Conservation (phyloP, 2,888 invertebrate genomes). For the Leucoptera coffeella region DNA sequence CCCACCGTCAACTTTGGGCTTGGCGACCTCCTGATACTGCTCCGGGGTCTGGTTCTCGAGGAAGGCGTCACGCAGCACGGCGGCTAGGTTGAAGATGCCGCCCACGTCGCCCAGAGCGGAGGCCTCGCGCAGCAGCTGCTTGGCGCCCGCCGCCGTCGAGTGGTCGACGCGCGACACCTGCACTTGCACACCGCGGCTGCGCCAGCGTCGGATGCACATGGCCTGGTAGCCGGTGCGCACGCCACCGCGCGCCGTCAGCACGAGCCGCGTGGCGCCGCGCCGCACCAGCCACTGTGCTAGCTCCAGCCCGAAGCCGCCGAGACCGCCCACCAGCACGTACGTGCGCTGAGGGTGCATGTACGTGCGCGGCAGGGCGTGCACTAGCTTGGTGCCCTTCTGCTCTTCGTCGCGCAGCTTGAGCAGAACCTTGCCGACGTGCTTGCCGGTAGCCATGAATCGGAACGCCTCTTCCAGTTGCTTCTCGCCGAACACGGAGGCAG, state of each 20-base stretch:
- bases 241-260: conserved; percentile 86
- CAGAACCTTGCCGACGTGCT: conserved; percentile 95
- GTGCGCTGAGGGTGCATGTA: conserved; percentile 75
- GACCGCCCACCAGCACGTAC: conserved; percentile 76
- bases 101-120: conserved; percentile 67
- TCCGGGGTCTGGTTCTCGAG: conserved; percentile 79
- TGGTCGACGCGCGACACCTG: conserved; percentile 61
- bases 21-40: conserved; percentile 73
- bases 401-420: conserved; percentile 86
- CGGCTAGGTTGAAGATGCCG: conserved; percentile 92
- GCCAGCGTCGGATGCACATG: conserved; percentile 68
- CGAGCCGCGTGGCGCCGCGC: conserved; percentile 79
- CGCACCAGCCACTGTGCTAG: conserved; percentile 82
- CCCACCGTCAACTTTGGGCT: conserved; percentile 76
- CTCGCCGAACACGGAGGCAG: conserved; percentile 79
- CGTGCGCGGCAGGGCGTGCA: conserved; percentile 78
- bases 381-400: conserved; percentile 44
- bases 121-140: conserved; percentile 54
- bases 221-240: conserved; percentile 90
- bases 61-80: conserved; percentile 81
- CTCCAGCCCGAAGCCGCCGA: conserved; percentile 96
- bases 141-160: conserved; percentile 55
- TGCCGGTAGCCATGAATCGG: conserved; percentile 90
- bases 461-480: conserved; percentile 90
- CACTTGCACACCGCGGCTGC: conserved; percentile 57